Evolutionary conservation across 2,797 vertebrate genomes (phyloP), one percentile per base, ranked within the genome.

Genomic region (Phylloscopus collybita): DNA sequence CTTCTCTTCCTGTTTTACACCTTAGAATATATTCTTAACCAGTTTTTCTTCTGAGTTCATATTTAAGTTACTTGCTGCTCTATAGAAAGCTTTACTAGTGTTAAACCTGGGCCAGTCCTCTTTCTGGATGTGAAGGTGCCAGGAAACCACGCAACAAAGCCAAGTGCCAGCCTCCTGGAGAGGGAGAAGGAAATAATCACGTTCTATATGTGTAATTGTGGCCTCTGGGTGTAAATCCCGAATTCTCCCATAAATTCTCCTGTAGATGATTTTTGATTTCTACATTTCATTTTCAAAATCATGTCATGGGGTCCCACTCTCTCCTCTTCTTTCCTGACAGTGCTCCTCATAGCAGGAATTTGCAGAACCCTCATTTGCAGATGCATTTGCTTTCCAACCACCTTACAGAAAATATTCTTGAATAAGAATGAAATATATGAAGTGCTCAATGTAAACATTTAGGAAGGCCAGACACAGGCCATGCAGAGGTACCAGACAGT

Each of bases 231-330:
- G 14, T 27, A 67, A 88, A 61, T n/a, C 9, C 16, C 19, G 0
- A 82, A 50, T 64, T 81, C 16, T 79, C 6, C 29, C 26, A 10
- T 36, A 40, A 70, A 34, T 51, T 64, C 30, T 53, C 5, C 4
- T 45, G 29, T 36, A n/a, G 10, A 30, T 54, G 11, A 36, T 15
- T 90, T 92, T 86, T n/a, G 4, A 54, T 71, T 64, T 42, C 25
- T 69, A 61, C 15, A 54, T 67, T 87, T 90, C 32, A n/a, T 5
- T 76, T 89, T 79, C 38, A 76, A 93, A 72, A 66, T 81, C 21
- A 29, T 0, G 0, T 47, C 3, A 36, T 2, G 4, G 38, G 7
- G 4, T 80, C 26, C 7, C 29, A 7, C 14, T 78, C 56, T 27
- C 11, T 67, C 40, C 5, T 54, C 3, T 30, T 4, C 23, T 54